These are phyloP conservation scores for Alethe diademata DNA, from an alignment of 2,113 vertebrate species.

Conservation along the genomic window DNA sequence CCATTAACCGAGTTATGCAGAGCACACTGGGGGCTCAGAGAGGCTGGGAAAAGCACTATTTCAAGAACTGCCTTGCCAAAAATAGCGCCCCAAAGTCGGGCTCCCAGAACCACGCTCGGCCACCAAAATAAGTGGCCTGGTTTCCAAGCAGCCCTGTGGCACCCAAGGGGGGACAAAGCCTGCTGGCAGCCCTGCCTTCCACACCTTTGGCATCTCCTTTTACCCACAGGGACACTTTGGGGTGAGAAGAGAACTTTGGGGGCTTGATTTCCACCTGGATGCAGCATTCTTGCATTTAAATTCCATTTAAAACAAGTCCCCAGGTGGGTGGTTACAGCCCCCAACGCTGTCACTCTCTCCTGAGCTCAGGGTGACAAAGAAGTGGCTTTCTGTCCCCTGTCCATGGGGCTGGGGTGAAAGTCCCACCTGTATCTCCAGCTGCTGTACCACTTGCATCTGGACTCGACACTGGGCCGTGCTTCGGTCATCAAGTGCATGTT, in stretches of 20 bases:
- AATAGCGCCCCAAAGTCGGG: neutral
- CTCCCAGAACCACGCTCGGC: neutral
- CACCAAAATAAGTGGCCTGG: neutral
- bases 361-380: neutral
- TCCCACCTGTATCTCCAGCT: constrained; percentile 97
- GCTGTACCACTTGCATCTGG: constrained; percentile 99
- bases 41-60: neutral
- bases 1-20: neutral
- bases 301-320: neutral
- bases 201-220: neutral
- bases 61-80: constrained; percentile 10
- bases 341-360: fast-evolving
- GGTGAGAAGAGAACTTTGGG: neutral
- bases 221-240: neutral
- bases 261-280: neutral
- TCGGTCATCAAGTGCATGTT: constrained; percentile 97
- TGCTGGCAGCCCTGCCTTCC: neutral
- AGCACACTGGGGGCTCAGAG: fast-evolving
- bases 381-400: fast-evolving
- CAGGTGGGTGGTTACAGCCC: fast-evolving
- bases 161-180: neutral
- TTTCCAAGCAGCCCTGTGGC: neutral
- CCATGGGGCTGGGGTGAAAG: neutral
- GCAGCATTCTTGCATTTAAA: no score
- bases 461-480: constrained; percentile 98